These are phyloP conservation scores for Nasonovia ribisnigri DNA, from an alignment of 2,888 invertebrate species.

Conservation along the genomic window DNA sequence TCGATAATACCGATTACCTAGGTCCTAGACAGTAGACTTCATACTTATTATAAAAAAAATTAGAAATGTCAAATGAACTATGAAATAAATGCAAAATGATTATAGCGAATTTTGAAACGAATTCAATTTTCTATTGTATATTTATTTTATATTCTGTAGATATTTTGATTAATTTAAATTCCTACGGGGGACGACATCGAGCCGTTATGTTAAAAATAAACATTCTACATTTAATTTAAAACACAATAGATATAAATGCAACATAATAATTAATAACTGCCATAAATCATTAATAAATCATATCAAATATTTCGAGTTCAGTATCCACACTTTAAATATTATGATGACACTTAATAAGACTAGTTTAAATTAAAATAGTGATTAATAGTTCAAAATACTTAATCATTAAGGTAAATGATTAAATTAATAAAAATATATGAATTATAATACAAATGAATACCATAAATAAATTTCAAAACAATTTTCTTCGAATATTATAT, in stretches of 20 bases:
- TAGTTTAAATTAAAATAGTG: not conserved
- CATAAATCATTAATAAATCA: slow-evolving; percentile 39
- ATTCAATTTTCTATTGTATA: slow-evolving; percentile 30
- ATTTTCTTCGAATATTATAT: not conserved
- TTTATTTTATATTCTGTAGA: slow-evolving; percentile 23
- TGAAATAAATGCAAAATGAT: not conserved
- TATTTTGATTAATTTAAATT: slow-evolving; percentile 46
- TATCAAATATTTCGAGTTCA: not conserved
- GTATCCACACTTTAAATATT: not conserved
- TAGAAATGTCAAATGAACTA: not conserved
- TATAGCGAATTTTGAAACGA: not conserved
- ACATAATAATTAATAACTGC: slow-evolving; percentile 26
- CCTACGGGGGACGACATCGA: not conserved
- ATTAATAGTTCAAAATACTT: not conserved
- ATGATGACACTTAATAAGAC: not conserved
- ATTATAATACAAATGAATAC: not conserved
- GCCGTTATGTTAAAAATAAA: not conserved
- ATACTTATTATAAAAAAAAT: not conserved
- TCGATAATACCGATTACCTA: not conserved
- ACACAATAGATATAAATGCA: slow-evolving; percentile 26
- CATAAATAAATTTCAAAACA: not conserved
- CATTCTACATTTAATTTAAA: slow-evolving; percentile 28
- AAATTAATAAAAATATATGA: too few relatives aligned
- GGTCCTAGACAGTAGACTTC: not conserved
- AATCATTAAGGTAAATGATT: not conserved